These are phyloP conservation scores for Drosophila cognata DNA, from an alignment of 2,888 invertebrate species.

Conservation along the genomic window DNA sequence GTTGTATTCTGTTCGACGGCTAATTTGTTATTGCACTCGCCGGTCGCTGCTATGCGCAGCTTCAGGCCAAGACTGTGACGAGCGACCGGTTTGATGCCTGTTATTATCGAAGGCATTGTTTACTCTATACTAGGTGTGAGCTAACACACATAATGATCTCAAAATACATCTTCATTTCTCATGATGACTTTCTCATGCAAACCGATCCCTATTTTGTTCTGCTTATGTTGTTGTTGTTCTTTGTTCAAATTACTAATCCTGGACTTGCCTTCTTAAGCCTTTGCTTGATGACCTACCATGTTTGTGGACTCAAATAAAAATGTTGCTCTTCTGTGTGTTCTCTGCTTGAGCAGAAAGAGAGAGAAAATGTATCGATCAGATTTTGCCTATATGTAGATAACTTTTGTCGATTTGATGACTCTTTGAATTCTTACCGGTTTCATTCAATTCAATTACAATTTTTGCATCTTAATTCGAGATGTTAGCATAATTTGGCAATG, in stretches of 20 bases:
- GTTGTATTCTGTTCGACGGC: conserved; percentile 66
- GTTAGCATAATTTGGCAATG: neutral
- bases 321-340: neutral
- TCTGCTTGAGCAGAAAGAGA: neutral
- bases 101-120: conserved; percentile 2
- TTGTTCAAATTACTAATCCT: neutral
- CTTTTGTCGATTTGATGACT: neutral
- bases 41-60: conserved; percentile 32
- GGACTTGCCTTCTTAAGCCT: neutral
- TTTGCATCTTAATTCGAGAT: neutral
- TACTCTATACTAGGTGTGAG: conserved; percentile 1
- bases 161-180: neutral
- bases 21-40: conserved; percentile 50
- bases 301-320: neutral
- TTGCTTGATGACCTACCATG: neutral
- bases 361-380: neutral
- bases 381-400: neutral
- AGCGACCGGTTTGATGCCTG: conserved; percentile 46
- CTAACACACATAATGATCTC: neutral
- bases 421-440: neutral
- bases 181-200: neutral
- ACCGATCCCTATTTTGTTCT: neutral
- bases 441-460: neutral
- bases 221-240: neutral
- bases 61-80: conserved; percentile 21